Percentiles rank a stretch among this genome's conserved stretches.
Conservation (phyloP, 2,888 invertebrate species). For the Platycheirus rosarum region DNA sequence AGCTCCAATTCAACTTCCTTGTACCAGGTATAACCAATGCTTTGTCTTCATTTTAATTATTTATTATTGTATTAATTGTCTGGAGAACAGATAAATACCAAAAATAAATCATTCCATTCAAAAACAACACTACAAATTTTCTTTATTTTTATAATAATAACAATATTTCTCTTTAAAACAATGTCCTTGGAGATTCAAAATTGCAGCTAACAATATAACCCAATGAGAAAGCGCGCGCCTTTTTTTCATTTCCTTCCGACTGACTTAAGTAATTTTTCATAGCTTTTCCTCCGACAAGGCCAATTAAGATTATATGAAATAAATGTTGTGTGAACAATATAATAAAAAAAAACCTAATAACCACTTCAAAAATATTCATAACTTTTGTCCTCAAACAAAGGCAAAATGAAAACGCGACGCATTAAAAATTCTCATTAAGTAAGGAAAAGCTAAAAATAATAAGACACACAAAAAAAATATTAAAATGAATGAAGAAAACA, state of each 20-base stretch:
- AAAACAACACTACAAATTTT: conserved; percentile 1
- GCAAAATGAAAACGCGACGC: conserved; percentile 12
- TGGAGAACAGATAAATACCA: conserved; percentile 26
- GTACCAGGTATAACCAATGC: not conserved
- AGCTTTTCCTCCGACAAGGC: conserved; percentile 40
- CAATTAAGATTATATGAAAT: conserved; percentile 49
- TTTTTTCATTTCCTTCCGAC: not conserved
- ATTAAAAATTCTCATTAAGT: conserved; percentile 45
- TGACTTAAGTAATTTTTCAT: conserved; percentile 52
- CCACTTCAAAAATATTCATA: conserved; percentile 50
- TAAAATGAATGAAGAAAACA: conserved; percentile 12
- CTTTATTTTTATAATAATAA: not conserved
- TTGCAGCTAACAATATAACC: conserved; percentile 20
- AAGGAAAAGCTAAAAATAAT: too few species aligned
- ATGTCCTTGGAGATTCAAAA: conserved; percentile 24
- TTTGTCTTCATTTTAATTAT: conserved; percentile 10
- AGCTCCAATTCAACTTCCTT: not conserved
- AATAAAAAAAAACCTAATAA: conserved; percentile 21
- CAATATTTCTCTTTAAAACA: conserved; percentile 18
- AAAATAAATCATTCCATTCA: conserved; percentile 25
- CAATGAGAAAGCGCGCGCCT: conserved; percentile 3
- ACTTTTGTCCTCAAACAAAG: conserved; percentile 31
- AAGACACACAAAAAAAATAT: conserved; percentile 19
- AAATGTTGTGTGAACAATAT: conserved; percentile 46
- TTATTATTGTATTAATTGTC: conserved; percentile 11